Base-by-base conservation (phyloP, 2,113 vertebrate genomes). In the Myiagra hebetior region DNA sequence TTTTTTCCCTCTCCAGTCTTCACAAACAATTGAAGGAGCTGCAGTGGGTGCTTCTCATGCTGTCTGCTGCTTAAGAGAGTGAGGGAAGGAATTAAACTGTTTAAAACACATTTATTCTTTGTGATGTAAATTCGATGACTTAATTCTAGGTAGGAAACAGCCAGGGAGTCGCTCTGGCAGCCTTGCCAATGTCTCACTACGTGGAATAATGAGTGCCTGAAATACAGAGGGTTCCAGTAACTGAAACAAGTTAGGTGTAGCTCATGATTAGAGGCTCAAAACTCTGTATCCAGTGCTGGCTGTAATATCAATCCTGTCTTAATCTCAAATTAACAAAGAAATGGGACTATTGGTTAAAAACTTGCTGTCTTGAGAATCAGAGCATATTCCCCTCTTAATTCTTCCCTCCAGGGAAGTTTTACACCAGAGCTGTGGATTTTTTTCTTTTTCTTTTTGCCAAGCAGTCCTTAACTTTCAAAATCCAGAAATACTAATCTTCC, bases 31-130 rank as follows among this genome's bases (percentile, higher is more conserved):
- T 75, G 84, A 57, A 87, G 57, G 77, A 91, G 72, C 73, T 78
- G 56, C 39, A 92, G 91, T 37, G 94, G 65, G 70, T 62, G 81
- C 87, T 77, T 65, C 76, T 95, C 44, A 1, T 56, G 80, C 86
- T 95, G 86, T 81, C 83, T 89, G 68, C 91, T 75, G 69, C 57
- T 87, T 87, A 78, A 82, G 56, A 84, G 91, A 84, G 52, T 33
- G 91, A 94, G 85, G 67, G 87, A 64, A 89, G 74, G 91, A 93
- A 93, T 94, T 82, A 91, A 87, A 82, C 85, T 89, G 74, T 93
- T 97, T 94, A 93, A 93, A 94, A 65, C 15, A 19, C 59, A 57
- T 76, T 89, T 95, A 85, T 76, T 93, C 87, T 96, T 95, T 95
- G 84, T 87, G 87, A 95, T 94, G 87, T 68, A 89, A 94, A 96